phyloP scores from a whole-genome alignment of 2,113 vertebrate genomes.

The Micronycteris hirsuta region DNA sequence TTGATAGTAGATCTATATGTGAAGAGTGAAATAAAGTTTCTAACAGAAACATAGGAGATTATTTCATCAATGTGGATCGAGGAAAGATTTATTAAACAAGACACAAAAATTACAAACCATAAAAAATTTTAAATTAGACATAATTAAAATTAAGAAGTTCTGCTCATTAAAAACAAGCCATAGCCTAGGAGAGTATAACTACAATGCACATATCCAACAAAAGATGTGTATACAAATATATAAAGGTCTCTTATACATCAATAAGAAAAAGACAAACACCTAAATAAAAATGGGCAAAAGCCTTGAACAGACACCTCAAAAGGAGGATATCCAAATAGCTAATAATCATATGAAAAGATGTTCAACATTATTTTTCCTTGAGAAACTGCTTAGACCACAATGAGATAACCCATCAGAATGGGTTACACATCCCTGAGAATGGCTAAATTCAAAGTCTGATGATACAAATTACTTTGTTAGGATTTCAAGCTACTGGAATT shows the following conservation, averaged over 20 bases:
- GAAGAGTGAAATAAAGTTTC: neutral
- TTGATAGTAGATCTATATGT: neutral
- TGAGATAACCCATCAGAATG: neutral
- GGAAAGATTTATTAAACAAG: neutral
- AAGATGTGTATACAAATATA: neutral
- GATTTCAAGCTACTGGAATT: neutral
- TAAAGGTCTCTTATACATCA: neutral
- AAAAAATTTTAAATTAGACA: neutral
- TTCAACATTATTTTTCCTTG: neutral
- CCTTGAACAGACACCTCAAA: neutral
- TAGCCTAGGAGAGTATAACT: neutral
- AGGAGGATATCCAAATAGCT: neutral
- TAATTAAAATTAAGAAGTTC: neutral
- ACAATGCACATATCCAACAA: neutral
- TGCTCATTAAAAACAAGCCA: neutral
- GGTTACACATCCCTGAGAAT: neutral
- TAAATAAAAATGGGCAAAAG: neutral
- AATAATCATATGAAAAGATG: neutral
- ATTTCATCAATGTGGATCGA: neutral
- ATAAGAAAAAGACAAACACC: neutral
- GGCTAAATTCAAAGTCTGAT: neutral
- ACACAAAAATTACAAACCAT: neutral
- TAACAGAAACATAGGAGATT: neutral
- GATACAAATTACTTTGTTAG: neutral
- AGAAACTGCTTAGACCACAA: neutral